Conservation (phyloP, 2,888 invertebrate species). For the Slavum lentiscoides region DNA sequence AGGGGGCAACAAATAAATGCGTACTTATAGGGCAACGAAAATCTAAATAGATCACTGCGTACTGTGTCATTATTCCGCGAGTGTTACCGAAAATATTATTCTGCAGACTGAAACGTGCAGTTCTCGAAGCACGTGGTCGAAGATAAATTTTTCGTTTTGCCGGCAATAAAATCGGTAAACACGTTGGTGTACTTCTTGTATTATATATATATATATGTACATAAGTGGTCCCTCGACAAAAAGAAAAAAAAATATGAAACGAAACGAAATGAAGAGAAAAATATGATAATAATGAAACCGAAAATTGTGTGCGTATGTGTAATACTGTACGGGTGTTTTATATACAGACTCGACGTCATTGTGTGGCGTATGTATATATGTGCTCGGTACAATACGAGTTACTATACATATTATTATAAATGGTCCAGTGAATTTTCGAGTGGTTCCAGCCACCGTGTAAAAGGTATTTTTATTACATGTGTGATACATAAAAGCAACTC, state of each 20-base stretch:
- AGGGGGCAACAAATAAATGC: too few relatives aligned
- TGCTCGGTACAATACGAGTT: constrained; percentile 18
- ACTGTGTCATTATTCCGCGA: too few relatives aligned
- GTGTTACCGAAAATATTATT: not conserved
- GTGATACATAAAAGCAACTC: constrained; percentile 11
- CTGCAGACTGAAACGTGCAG: not conserved
- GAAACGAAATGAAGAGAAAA: constrained; percentile 11
- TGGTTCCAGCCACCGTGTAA: constrained; percentile 41
- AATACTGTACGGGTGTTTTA: not conserved
- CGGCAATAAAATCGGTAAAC: constrained; percentile 1
- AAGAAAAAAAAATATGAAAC: not conserved
- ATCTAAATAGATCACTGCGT: too few relatives aligned
- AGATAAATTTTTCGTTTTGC: not conserved
- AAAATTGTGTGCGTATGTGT: constrained; percentile 4
- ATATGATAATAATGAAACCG: constrained; percentile 6
- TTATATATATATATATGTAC: too few relatives aligned
- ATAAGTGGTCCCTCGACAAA: not conserved
- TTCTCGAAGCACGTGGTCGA: not conserved
- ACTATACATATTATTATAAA: not conserved
- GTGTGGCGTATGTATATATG: not conserved
- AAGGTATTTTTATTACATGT: constrained; percentile 33
- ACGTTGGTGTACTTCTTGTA: not conserved
- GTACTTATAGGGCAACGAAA: too few relatives aligned
- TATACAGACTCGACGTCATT: constrained; percentile 13
- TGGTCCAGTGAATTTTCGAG: constrained; percentile 41